These are phyloP conservation scores for Hippocampus barbouri DNA, from an alignment of 2,113 vertebrate species.

Conservation along the genomic window DNA sequence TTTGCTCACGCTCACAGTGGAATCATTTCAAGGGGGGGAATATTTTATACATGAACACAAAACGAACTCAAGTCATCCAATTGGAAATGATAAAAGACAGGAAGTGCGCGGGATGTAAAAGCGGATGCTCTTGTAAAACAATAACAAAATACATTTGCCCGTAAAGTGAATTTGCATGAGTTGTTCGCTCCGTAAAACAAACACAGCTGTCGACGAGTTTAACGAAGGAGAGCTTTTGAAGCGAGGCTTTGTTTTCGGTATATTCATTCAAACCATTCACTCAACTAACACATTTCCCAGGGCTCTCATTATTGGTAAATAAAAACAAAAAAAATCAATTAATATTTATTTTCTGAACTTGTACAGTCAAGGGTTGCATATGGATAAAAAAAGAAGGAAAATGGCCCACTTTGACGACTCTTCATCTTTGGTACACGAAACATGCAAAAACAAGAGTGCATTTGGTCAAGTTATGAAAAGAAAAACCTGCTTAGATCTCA, in stretches of 20 bases:
- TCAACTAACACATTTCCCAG: background rate
- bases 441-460: no score
- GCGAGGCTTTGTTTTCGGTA: background rate
- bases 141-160: background rate
- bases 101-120: background rate
- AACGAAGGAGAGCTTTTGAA: background rate
- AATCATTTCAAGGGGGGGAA: background rate
- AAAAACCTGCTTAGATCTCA: no score
- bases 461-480: no score
- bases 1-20: background rate
- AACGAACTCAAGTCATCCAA: background rate
- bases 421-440: background rate
- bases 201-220: background rate
- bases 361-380: background rate
- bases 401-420: background rate
- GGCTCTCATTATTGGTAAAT: background rate
- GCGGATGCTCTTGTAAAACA: background rate
- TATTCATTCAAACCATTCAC: background rate
- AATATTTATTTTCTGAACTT: background rate
- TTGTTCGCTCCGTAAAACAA: background rate
- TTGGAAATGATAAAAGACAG: background rate
- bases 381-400: background rate
- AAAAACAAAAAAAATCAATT: background rate
- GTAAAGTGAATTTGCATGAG: background rate
- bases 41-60: background rate